phyloP scores from a whole-genome alignment of 2,888 invertebrate genomes.

The Drosophila picticornis region DNA sequence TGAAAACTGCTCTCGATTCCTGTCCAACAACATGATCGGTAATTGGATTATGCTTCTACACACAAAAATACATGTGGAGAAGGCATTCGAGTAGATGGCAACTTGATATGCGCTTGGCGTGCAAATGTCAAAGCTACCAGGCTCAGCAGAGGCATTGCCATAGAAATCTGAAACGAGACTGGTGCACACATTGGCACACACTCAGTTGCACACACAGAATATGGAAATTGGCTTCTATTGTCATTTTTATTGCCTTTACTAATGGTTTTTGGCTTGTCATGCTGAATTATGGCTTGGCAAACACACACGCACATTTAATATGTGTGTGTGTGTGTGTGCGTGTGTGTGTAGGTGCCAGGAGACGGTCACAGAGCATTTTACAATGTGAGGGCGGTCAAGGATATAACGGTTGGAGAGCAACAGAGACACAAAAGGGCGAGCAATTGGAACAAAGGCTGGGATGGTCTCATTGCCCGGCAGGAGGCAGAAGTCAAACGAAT shows the following conservation, averaged over 20 bases:
- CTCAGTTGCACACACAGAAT: slow-evolving; percentile 58
- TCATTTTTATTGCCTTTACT: slow-evolving; percentile 80
- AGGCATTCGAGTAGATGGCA: slow-evolving; percentile 39
- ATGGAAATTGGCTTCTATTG: slow-evolving; percentile 80
- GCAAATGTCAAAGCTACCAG: slow-evolving; percentile 24
- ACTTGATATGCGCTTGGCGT: slow-evolving; percentile 46
- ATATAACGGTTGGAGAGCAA: slow-evolving; percentile 64
- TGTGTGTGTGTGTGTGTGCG: background rate
- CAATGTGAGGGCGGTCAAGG: slow-evolving; percentile 77
- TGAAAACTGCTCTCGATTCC: slow-evolving; percentile 12
- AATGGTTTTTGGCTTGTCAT: slow-evolving; percentile 79
- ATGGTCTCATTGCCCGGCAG: slow-evolving; percentile 56
- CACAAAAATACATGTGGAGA: slow-evolving; percentile 5
- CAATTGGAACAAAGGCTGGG: slow-evolving; percentile 37
- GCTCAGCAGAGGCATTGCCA: background rate
- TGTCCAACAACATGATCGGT: slow-evolving; percentile 51
- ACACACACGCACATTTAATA: slow-evolving; percentile 16
- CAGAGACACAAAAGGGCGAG: slow-evolving; percentile 7
- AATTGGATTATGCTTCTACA: slow-evolving; percentile 48
- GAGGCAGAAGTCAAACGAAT: slow-evolving; percentile 80
- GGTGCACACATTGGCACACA: background rate
- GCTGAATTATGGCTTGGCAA: slow-evolving; percentile 73
- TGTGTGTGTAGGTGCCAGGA: slow-evolving; percentile 57
- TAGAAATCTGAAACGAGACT: slow-evolving; percentile 27
- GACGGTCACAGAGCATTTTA: slow-evolving; percentile 45